Evolutionary conservation across 1,140 invertebrate genomes (phyloP).

Genomic region (Trypoxylus dichotomus): DNA sequence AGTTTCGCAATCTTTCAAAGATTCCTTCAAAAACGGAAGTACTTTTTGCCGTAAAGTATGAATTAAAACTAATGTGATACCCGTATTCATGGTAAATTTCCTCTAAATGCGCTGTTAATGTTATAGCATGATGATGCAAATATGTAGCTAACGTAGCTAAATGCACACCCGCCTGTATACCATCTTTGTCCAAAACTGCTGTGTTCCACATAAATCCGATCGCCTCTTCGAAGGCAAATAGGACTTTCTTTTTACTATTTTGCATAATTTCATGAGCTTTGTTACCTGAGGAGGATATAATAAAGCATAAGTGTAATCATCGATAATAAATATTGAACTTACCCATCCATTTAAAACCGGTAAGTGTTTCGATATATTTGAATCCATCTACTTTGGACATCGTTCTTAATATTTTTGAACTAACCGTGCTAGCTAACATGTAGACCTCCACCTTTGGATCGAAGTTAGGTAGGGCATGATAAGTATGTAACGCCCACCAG

Average conservation of each 20-base stretch:
- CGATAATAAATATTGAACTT: background rate
- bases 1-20: constrained; percentile 83
- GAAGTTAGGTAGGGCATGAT: constrained; percentile 57
- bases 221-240: constrained; percentile 74
- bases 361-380: constrained; percentile 90
- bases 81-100: constrained; percentile 86
- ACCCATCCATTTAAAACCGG: constrained; percentile 99
- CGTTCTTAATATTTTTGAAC: constrained; percentile 91
- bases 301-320: background rate
- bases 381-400: constrained; percentile 84
- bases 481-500: constrained; percentile 84
- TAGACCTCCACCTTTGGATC: constrained; percentile 63
- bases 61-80: constrained; percentile 81
- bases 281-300: constrained; percentile 63
- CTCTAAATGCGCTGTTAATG: constrained; percentile 74
- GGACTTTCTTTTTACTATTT: constrained; percentile 68
- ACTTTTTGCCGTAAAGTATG: constrained; percentile 88
- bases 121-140: constrained; percentile 67
- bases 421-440: constrained; percentile 93
- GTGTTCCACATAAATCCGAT: constrained; percentile 85
- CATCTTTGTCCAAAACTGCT: constrained; percentile 93
- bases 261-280: constrained; percentile 54
- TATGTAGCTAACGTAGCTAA: constrained; percentile 61
- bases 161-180: constrained; percentile 82
- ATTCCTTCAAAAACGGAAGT: constrained; percentile 70